Base-by-base conservation (phyloP, 2,113 vertebrate species). In the Scolopax mira region DNA sequence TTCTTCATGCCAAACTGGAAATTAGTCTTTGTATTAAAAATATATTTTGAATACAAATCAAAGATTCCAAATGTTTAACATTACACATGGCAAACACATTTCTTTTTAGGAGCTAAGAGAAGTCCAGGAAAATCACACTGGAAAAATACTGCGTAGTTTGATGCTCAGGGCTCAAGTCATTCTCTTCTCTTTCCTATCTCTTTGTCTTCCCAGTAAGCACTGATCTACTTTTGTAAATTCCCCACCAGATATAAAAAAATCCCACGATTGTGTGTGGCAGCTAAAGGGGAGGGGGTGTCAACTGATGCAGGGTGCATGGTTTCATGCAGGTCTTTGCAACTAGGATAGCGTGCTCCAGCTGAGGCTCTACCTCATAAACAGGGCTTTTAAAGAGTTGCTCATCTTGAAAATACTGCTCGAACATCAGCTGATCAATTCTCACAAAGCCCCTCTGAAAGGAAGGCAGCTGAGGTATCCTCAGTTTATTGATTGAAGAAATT, bases 1-100 rank as follows among this genome's bases (percentile, higher is more conserved):
- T 96, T 90, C 96, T 97, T 94, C 80, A 15, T 98, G 96, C 94
- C 97, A 98, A 97, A 97, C 96, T 97, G 94, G 96, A 98, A 97
- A 97, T 94, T 96, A 97, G 87, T 96, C 95, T 96, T 97, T 94
- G 90, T 95, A 97, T 97, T 97, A 92, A 96, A 97, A 97, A 97
- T 97, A 96, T 96, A 96, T 96, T 97, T 96, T 96, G 96, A 97
- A 89, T 96, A 88, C 92, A 90, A 94, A 96, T 86, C 82, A 95
- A 96, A 97, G 95, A 94, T 97, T 97, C 91, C 52, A 19, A 66
- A 54, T 74, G 83, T 90, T 96, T 94, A 79, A 82, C 5, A 30
- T 91, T 87, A 89, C 92, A 97, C 91, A 52, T 86, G 94, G 96
- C 85, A 82, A 93, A 46, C 69, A 52, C 88, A 75, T 95, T 96